Conservation (phyloP, 2,888 invertebrate genomes). For the Eilema caniola region DNA sequence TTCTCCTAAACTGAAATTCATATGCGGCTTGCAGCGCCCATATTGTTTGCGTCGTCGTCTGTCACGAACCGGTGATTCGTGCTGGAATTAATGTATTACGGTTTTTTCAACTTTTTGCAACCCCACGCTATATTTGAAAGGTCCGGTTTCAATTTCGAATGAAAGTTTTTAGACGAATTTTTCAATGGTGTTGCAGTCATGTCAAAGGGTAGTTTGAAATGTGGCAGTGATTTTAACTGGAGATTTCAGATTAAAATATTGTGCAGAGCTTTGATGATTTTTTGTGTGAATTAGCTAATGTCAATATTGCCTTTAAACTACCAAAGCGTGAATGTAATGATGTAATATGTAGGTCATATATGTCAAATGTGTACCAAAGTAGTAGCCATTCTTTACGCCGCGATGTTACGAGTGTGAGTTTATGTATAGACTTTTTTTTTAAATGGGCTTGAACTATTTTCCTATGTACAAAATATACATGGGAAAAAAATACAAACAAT, state of each 20-base stretch:
- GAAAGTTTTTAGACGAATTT: conserved; percentile 12
- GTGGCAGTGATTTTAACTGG: background rate
- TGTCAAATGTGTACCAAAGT: too few species aligned
- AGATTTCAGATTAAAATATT: background rate
- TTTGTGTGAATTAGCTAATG: too few species aligned
- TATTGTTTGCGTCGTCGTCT: conserved; percentile 63
- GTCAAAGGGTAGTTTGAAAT: conserved; percentile 9
- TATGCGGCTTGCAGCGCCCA: conserved; percentile 60
- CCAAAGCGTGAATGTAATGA: too few species aligned
- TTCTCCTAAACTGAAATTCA: conserved; percentile 68
- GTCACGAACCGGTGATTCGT: conserved; percentile 59
- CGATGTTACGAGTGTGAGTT: too few species aligned
- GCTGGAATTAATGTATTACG: conserved; percentile 57
- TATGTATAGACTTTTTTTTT: too few species aligned
- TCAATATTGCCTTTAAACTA: too few species aligned
- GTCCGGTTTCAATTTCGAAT: conserved; percentile 25
- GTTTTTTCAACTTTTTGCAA: conserved; percentile 46
- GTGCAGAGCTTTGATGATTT: too few species aligned
- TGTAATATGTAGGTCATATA: too few species aligned
- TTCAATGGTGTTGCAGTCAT: background rate
- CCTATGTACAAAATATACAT: too few species aligned
- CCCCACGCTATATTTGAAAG: conserved; percentile 31
- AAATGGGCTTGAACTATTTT: too few species aligned
- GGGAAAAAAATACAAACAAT: too few species aligned
- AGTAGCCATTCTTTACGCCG: too few species aligned